Conservation (phyloP, 2,888 invertebrate species). For the Petrolisthes cinctipes region DNA sequence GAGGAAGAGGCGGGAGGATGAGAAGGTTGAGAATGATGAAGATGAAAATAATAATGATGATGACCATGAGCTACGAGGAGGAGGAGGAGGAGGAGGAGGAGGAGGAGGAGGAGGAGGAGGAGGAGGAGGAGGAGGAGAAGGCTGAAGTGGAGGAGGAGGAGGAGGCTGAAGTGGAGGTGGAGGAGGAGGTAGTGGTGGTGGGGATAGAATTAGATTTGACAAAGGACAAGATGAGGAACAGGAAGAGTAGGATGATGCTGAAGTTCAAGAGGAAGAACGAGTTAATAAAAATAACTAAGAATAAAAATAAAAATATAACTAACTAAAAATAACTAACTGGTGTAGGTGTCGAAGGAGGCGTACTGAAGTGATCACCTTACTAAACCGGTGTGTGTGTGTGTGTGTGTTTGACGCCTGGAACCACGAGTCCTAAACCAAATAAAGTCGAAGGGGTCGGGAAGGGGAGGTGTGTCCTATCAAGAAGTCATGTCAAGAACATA, state of each 20-base stretch:
- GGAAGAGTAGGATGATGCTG: background rate
- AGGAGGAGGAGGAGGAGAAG: background rate
- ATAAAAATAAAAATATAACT: no score
- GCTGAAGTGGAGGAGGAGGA: background rate
- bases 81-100: background rate
- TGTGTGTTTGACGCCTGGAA: background rate
- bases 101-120: conserved; percentile 4
- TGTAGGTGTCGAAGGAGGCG: no score
- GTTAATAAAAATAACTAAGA: no score
- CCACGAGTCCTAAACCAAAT: no score
- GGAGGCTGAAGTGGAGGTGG: background rate
- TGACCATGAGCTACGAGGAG: background rate
- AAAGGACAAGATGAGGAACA: background rate
- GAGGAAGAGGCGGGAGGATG: background rate
- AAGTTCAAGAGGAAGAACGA: background rate
- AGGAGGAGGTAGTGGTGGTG: background rate
- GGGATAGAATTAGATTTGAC: background rate
- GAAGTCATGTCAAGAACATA: background rate
- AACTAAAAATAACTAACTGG: no score
- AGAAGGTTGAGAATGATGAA: background rate
- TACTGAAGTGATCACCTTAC: no score
- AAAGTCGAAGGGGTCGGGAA: background rate
- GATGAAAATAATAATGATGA: background rate
- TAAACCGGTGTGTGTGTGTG: background rate
- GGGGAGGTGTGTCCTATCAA: background rate